These are phyloP conservation scores for Molossus alvarezi DNA, from an alignment of 2,797 vertebrate species.

Conservation along the genomic window DNA sequence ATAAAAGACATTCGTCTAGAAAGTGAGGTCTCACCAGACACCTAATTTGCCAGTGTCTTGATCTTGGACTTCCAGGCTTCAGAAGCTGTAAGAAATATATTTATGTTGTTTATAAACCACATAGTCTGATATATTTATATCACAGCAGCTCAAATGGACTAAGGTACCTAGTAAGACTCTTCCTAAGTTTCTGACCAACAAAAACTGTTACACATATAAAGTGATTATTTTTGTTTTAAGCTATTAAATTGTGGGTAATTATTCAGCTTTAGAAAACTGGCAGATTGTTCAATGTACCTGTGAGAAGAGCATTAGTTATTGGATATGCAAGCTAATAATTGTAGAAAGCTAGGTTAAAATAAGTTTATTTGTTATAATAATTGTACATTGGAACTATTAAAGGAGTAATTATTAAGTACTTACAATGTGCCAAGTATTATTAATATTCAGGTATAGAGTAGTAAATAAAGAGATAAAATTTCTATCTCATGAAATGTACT, in stretches of 20 bases:
- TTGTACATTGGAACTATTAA: not conserved
- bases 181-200: not conserved
- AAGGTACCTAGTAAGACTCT: not conserved
- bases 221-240: not conserved
- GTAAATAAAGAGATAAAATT: not conserved
- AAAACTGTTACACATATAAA: not conserved
- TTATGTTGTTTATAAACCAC: not conserved
- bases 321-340: no score
- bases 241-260: not conserved
- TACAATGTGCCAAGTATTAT: not conserved
- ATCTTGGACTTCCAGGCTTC: not conserved
- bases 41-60: not conserved
- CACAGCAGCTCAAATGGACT: not conserved
- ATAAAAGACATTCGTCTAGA: not conserved
- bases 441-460: not conserved
- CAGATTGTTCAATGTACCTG: not conserved
- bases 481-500: not conserved
- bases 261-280: conserved; percentile 20
- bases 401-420: not conserved
- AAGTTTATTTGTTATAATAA: not conserved
- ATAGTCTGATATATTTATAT: not conserved
- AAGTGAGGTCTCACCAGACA: no score
- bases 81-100: not conserved
- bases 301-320: not conserved
- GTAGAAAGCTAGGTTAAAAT: not conserved